A percentile compares a stretch with the other conserved stretches of the same genome.
phyloP scores from a whole-genome alignment of 1,140 invertebrate genomes.

The Zaprionus camerounensis region DNA sequence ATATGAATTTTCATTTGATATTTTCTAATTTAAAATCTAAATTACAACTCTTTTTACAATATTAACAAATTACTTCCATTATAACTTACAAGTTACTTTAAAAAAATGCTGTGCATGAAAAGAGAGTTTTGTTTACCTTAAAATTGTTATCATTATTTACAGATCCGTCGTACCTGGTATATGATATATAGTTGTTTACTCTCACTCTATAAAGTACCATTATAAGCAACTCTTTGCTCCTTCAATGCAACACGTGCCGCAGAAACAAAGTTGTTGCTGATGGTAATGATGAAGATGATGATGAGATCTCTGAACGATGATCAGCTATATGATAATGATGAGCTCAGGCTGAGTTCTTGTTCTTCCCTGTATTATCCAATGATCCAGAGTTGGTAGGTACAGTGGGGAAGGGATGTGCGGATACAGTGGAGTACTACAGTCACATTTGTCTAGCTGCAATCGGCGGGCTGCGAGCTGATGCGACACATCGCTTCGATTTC shows the following conservation, averaged over 20 bases:
- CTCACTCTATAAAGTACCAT: background rate
- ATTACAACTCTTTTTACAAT: too few species aligned
- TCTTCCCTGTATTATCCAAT: too few species aligned
- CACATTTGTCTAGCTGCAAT: conserved; percentile 48
- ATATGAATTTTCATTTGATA: too few species aligned
- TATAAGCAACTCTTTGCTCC: background rate
- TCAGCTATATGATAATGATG: conserved; percentile 11
- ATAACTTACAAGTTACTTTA: too few species aligned
- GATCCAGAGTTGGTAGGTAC: too few species aligned
- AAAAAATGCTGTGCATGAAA: too few species aligned
- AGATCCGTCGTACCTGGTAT: too few species aligned
- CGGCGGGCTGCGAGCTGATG: conserved; percentile 31
- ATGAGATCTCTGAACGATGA: background rate
- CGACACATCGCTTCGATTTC: conserved; percentile 64
- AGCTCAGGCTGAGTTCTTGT: background rate
- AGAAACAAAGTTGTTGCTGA: conserved; percentile 1
- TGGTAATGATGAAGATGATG: conserved; percentile 14
- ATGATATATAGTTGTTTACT: too few species aligned
- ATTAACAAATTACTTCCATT: too few species aligned
- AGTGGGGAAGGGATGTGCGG: background rate
- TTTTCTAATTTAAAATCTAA: too few species aligned
- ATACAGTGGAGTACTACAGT: conserved; percentile 15
- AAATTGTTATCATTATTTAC: too few species aligned
- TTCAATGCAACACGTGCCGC: background rate
- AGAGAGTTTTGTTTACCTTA: too few species aligned